phyloP scores from a whole-genome alignment of 2,113 vertebrate species.

The Podarcis raffonei region DNA sequence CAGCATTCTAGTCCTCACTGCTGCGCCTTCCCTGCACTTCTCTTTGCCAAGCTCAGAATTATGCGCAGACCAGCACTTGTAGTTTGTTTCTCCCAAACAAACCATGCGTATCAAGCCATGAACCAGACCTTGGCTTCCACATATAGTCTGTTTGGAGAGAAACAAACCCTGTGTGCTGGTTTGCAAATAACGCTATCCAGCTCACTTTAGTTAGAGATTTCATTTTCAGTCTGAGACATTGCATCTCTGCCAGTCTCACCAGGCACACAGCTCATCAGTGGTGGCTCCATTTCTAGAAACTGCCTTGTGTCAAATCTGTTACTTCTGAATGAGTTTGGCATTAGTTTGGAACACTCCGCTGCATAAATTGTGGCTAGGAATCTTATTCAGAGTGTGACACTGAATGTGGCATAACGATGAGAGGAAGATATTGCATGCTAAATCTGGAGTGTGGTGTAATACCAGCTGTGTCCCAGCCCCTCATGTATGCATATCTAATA shows the following conservation, averaged over 20 bases:
- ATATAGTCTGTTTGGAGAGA: too few species aligned
- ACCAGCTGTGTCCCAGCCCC: not conserved
- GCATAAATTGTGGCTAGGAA: not conserved
- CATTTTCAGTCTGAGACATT: not conserved
- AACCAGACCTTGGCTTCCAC: too few species aligned
- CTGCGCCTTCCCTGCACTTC: too few species aligned
- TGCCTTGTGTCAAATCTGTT: not conserved
- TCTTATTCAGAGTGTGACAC: not conserved
- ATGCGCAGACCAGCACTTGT: too few species aligned
- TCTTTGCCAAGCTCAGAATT: too few species aligned
- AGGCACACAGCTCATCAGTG: not conserved
- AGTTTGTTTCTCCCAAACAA: too few species aligned
- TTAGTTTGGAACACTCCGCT: not conserved
- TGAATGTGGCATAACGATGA: not conserved
- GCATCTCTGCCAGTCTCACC: not conserved
- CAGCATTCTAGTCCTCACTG: too few species aligned
- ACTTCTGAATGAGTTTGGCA: not conserved
- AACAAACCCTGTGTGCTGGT: too few species aligned
- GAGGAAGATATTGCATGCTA: not conserved
- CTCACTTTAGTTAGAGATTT: not conserved
- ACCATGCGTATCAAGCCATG: too few species aligned
- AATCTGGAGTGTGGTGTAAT: not conserved
- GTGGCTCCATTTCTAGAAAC: not conserved
- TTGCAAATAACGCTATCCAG: too few species aligned
- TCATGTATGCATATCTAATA: conserved; percentile 4